A percentile compares a stretch with the other conserved stretches of the same genome.
phyloP scores from a whole-genome alignment of 2,113 vertebrate species.

The Spilogale gracilis region DNA sequence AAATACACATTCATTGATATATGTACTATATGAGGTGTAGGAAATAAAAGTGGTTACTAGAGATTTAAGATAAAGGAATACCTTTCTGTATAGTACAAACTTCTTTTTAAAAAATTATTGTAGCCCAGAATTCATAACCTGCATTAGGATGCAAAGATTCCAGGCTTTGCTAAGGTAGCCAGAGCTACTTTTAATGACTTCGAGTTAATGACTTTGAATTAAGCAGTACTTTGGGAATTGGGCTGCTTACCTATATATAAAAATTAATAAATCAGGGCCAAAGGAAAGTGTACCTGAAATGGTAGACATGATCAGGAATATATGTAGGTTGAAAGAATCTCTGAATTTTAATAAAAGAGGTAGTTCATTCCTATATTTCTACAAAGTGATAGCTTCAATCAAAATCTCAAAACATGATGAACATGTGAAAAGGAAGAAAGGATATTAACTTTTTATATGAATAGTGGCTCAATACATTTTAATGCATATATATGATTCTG shows the following conservation, averaged over 20 bases:
- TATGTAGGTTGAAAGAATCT: slow-evolving; percentile 10
- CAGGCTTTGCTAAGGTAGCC: neutral
- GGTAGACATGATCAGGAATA: slow-evolving; percentile 51
- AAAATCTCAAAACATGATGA: slow-evolving; percentile 23
- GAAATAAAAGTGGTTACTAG: neutral
- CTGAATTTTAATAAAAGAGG: slow-evolving; percentile 2
- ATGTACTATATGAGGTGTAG: neutral
- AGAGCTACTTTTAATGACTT: slow-evolving; percentile 56
- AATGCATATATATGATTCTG: neutral
- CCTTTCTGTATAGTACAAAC: neutral
- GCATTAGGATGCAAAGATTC: slow-evolving; percentile 33
- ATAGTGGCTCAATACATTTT: neutral
- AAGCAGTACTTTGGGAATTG: slow-evolving; percentile 54
- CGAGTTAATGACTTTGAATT: slow-evolving; percentile 61
- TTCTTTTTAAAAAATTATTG: neutral
- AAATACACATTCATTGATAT: neutral
- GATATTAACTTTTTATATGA: slow-evolving; percentile 41
- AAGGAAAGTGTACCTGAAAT: slow-evolving; percentile 40
- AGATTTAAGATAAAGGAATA: slow-evolving; percentile 44
- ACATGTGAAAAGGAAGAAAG: slow-evolving; percentile 39
- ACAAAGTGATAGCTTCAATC: slow-evolving; percentile 9
- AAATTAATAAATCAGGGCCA: slow-evolving; percentile 8
- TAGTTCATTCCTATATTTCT: slow-evolving; percentile 19
- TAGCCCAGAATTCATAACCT: slow-evolving; percentile 32
- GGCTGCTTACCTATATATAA: slow-evolving; percentile 19